A percentile compares a stretch with the other conserved stretches of the same genome.
These are phyloP conservation scores for Chrysina gloriosa DNA, from an alignment of 2,888 invertebrate species.

Conservation along the genomic window DNA sequence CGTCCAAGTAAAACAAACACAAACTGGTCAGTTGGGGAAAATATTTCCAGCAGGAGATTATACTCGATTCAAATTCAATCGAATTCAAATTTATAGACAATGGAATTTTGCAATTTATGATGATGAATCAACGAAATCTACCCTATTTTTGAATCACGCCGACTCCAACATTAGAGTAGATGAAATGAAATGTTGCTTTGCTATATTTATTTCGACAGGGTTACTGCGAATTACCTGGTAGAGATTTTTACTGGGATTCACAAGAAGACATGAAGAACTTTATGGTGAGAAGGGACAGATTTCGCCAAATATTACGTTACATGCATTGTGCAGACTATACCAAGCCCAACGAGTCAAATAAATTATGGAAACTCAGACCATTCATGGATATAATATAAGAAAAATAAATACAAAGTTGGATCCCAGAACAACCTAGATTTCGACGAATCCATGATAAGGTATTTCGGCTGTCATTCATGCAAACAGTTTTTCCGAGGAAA, in stretches of 20 bases:
- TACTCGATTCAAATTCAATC: no score
- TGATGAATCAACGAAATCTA: not conserved
- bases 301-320: not conserved
- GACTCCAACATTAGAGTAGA: not conserved
- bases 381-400: slow-evolving; percentile 43
- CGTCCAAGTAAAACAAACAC: no score
- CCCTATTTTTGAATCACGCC: not conserved
- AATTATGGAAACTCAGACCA: slow-evolving; percentile 43
- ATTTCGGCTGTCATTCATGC: slow-evolving; percentile 53
- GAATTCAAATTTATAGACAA: no score
- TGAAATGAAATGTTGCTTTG: slow-evolving; percentile 47
- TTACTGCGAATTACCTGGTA: slow-evolving; percentile 26
- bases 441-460: slow-evolving; percentile 54
- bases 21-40: no score
- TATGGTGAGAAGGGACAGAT: not conserved
- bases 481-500: slow-evolving; percentile 57
- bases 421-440: slow-evolving; percentile 46
- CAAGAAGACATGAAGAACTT: slow-evolving; percentile 38
- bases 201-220: slow-evolving; percentile 35
- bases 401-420: slow-evolving; percentile 39
- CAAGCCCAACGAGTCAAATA: not conserved
- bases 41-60: no score
- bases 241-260: slow-evolving; percentile 41
- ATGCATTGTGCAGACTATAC: not conserved
- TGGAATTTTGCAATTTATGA: no score